These are phyloP conservation scores for Tympanuchus pallidicinctus DNA, from an alignment of 2,113 vertebrate species.

Conservation along the genomic window DNA sequence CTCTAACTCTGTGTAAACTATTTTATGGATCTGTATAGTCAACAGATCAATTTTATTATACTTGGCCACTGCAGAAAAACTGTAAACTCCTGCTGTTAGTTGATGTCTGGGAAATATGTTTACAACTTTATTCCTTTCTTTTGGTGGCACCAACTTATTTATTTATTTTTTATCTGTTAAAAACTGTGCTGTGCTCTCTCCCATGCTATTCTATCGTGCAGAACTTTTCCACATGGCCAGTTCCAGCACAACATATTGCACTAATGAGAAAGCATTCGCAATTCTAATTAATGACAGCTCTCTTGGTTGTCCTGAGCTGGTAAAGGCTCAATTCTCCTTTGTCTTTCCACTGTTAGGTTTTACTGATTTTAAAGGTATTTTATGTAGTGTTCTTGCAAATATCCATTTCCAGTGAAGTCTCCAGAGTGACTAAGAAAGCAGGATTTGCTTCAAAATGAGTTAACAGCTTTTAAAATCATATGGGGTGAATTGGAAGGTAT, in stretches of 20 bases:
- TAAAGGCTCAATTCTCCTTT: slow-evolving; percentile 4
- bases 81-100: slow-evolving; percentile 59
- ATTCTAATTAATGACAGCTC: slow-evolving; percentile 23
- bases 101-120: slow-evolving; percentile 60
- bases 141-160: slow-evolving; percentile 10
- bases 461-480: not conserved
- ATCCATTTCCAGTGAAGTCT: not conserved
- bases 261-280: slow-evolving; percentile 45
- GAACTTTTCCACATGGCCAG: slow-evolving; percentile 10
- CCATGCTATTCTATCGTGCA: slow-evolving; percentile 9
- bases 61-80: slow-evolving; percentile 57
- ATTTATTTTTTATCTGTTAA: slow-evolving; percentile 38
- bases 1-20: slow-evolving; percentile 42
- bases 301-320: not conserved
- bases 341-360: not conserved
- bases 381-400: not conserved
- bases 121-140: slow-evolving; percentile 51
- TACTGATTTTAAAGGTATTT: not conserved
- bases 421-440: not conserved
- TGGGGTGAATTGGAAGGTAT: not conserved
- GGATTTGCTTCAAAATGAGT: not conserved
- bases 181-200: not conserved
- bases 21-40: slow-evolving; percentile 60
- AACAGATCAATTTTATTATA: slow-evolving; percentile 71
- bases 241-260: not conserved